Percentiles rank a stretch among this genome's conserved stretches.
Evolutionary conservation across 1,140 invertebrate genomes (phyloP).

Genomic region (Lutraria rhynchaena): DNA sequence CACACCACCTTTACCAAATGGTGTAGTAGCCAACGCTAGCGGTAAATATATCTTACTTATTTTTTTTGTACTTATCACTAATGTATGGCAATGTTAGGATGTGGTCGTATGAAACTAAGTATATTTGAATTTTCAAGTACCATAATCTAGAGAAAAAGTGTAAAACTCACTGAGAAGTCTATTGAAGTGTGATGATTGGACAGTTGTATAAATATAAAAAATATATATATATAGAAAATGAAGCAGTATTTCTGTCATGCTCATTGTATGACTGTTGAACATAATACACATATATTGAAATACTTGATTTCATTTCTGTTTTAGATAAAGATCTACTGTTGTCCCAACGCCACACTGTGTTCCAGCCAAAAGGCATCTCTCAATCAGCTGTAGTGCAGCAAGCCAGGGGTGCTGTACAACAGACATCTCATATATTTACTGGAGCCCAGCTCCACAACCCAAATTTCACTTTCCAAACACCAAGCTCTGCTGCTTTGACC

Average conservation of each 20-base stretch:
- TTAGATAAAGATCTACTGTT: constrained; percentile 48
- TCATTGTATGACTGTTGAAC: too few species aligned
- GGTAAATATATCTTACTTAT: constrained; percentile 43
- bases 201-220: too few species aligned
- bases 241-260: too few species aligned
- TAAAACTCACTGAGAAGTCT: too few species aligned
- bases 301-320: neutral
- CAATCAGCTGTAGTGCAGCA: constrained; percentile 43
- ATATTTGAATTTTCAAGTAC: too few species aligned
- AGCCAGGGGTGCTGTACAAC: constrained; percentile 49
- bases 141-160: too few species aligned
- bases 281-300: too few species aligned
- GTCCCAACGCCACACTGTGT: constrained; percentile 51
- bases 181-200: too few species aligned
- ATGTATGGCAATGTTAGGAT: too few species aligned
- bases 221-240: too few species aligned
- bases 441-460: constrained; percentile 52
- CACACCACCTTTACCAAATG: constrained; percentile 66
- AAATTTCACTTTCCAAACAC: constrained; percentile 47
- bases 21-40: constrained; percentile 58
- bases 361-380: constrained; percentile 42
- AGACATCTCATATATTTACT: constrained; percentile 47
- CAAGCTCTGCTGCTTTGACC: constrained; percentile 20
- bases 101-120: too few species aligned
- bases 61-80: neutral